phyloP scores from a whole-genome alignment of 1,140 invertebrate genomes.

The Heliconius congener region DNA sequence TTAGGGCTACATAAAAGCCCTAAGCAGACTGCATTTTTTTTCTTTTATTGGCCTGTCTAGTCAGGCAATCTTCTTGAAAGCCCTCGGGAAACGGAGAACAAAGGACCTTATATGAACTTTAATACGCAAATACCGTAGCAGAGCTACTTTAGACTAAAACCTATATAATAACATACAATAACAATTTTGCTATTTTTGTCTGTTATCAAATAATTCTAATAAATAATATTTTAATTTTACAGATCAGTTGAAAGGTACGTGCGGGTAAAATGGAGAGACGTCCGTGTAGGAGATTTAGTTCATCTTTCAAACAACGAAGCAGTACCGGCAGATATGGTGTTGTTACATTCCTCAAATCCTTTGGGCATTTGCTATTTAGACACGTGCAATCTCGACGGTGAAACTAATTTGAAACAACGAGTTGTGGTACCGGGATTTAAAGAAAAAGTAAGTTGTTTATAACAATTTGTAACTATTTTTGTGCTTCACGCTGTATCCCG shows the following conservation, averaged over 20 bases:
- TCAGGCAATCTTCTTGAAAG: slow-evolving; percentile 28
- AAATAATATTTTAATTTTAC: slow-evolving; percentile 54
- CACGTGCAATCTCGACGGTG: slow-evolving; percentile 98
- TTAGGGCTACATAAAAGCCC: slow-evolving; percentile 8
- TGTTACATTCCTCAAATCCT: slow-evolving; percentile 94
- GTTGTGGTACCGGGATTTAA: slow-evolving; percentile 89
- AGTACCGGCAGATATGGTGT: slow-evolving; percentile 96
- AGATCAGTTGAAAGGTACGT: slow-evolving; percentile 92
- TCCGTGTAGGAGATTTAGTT: slow-evolving; percentile 96
- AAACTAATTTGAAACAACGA: slow-evolving; percentile 99
- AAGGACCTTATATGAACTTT: slow-evolving; percentile 10
- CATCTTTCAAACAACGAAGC: slow-evolving; percentile 98
- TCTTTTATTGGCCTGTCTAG: slow-evolving; percentile 27
- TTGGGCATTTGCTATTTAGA: slow-evolving; percentile 98
- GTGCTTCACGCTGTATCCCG: too few relatives aligned
- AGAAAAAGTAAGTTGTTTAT: slow-evolving; percentile 81
- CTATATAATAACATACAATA: background rate
- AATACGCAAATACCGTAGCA: background rate
- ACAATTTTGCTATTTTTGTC: background rate
- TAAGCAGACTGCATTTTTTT: slow-evolving; percentile 17
- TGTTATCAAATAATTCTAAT: background rate
- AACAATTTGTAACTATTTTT: background rate
- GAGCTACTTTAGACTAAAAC: background rate
- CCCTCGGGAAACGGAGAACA: slow-evolving; percentile 6
- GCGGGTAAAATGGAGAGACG: slow-evolving; percentile 93